phyloP scores from a whole-genome alignment of 2,113 vertebrate species.

The Holacanthus passer region DNA sequence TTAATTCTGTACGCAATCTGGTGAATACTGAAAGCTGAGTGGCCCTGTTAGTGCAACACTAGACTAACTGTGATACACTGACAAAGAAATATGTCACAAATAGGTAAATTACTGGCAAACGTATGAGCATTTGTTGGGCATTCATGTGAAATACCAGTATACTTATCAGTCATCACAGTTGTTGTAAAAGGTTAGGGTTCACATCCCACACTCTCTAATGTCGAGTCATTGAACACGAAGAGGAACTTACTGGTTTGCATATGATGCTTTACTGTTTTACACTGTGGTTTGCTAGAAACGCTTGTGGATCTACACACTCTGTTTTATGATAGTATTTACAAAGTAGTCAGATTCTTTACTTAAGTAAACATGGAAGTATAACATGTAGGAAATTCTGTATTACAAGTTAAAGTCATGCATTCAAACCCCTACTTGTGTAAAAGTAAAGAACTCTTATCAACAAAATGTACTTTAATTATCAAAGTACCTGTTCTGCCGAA shows the following conservation, averaged over 20 bases:
- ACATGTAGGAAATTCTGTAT: neutral
- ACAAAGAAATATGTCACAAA: neutral
- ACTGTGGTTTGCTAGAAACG: neutral
- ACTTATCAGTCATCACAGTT: neutral
- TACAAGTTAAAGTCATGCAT: no score
- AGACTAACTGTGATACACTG: neutral
- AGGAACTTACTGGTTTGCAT: slow-evolving; percentile 16
- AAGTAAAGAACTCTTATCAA: no score
- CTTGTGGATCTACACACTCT: no score
- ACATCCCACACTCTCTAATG: slow-evolving; percentile 5
- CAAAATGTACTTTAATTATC: no score
- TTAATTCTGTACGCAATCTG: neutral
- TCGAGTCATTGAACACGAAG: slow-evolving; percentile 20
- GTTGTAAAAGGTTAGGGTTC: neutral
- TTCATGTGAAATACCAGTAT: neutral
- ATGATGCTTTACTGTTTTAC: neutral
- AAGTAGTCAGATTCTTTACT: no score
- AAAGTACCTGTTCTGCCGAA: neutral
- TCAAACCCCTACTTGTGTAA: neutral
- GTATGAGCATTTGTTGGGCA: neutral
- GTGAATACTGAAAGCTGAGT: neutral
- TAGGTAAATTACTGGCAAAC: neutral
- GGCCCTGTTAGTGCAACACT: neutral
- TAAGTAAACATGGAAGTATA: no score
- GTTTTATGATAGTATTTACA: no score